Percentiles rank a stretch among this genome's conserved stretches.
These are phyloP conservation scores for Synergus japonicus DNA, from an alignment of 2,888 invertebrate genomes.

Conservation along the genomic window DNA sequence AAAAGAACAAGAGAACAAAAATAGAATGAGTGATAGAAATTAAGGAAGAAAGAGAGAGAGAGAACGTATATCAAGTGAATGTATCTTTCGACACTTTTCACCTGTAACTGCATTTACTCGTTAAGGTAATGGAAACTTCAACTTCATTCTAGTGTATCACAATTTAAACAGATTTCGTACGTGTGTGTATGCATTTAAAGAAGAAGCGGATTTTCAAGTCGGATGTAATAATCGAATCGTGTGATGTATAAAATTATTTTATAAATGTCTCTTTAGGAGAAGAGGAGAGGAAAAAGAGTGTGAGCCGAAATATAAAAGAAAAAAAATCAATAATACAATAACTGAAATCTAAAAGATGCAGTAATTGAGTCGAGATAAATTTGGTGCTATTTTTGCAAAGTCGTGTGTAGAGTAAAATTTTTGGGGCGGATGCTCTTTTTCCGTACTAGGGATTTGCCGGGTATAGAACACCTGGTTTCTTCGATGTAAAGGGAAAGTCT, in stretches of 20 bases:
- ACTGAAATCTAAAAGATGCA: conserved; percentile 6
- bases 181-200: conserved; percentile 26
- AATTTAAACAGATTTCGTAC: background rate
- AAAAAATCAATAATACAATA: background rate
- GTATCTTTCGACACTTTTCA: conserved; percentile 50
- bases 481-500: conserved; percentile 3
- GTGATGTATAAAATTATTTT: conserved; percentile 36
- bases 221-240: conserved; percentile 30
- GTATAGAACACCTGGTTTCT: conserved; percentile 12
- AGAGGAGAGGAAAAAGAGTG: conserved; percentile 23
- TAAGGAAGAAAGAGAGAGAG: conserved; percentile 2
- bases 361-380: background rate
- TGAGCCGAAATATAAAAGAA: conserved; percentile 6
- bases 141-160: conserved; percentile 61
- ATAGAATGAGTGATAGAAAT: conserved; percentile 36
- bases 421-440: conserved; percentile 37
- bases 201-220: conserved; percentile 26
- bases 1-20: conserved; percentile 20
- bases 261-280: conserved; percentile 31
- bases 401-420: conserved; percentile 18
- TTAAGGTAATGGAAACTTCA: conserved; percentile 50
- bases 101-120: conserved; percentile 60
- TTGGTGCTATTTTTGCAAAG: conserved; percentile 41
- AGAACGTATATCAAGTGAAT: conserved; percentile 43
- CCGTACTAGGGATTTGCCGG: background rate